Evolutionary conservation across 1,140 invertebrate species (phyloP), one percentile per base, ranked within the genome.

Genomic region (Meloidogyne floridensis): DNA sequence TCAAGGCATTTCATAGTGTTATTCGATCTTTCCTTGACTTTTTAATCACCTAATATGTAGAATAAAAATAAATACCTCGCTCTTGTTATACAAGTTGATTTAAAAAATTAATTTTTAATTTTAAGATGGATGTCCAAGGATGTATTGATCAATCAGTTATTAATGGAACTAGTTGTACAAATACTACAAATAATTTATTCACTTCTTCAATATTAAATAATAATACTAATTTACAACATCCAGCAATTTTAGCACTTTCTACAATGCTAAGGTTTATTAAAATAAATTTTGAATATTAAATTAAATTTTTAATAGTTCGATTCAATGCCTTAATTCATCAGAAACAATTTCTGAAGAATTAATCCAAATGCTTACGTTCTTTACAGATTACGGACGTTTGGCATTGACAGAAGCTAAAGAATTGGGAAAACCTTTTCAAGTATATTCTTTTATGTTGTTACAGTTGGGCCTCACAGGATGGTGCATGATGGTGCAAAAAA

Each of bases 371-470:
- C 87, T 92, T 74, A 90, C 91, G 91, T 90, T 98, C 70, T 98
- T 98, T 90, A 97, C 95, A n/a, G 96, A 98, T 90, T 98, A 98
- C 91, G 96, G 96, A 0, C 93, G 96, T 83, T 91, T 98, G 84
- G 96, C 96, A n/a, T 91, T 97, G 73, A 95, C 95, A 84, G 95
- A 95, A 89, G 94, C 94, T 73, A 94, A 90, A 80, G 80, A 88
- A 59, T 88, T 90, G 59, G 89, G 88, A 11, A 94, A 84, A 94
- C 94, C 97, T 5, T 98, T 98, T 91, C 97, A 92, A 87, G 92
- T 92, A 85, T 32, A 32, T 32, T 32, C 32, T 32, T 32, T 1
- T 2, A 32, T 32, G 32, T 32, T 32, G 2, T 32, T 32, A 2
- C 32, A 32, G 32, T 32, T 32, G 32, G 32, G 20, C 20, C 20